Conservation (phyloP, 2,888 invertebrate species). For the Gasteruption jaculator region DNA sequence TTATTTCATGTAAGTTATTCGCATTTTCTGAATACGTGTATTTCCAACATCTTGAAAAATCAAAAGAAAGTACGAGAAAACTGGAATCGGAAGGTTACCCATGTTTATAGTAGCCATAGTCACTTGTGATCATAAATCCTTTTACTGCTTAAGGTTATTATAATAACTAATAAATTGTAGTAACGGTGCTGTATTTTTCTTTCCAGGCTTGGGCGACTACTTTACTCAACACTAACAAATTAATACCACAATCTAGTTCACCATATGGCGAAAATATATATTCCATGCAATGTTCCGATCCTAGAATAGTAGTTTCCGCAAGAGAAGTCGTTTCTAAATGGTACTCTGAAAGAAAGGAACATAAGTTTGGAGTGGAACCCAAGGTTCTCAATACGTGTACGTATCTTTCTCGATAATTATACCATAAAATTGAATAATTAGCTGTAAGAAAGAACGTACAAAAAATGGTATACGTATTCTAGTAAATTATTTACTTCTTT, state of each 20-base stretch:
- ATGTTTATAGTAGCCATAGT: no score
- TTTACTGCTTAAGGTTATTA: no score
- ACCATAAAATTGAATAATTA: not conserved
- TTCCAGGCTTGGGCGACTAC: conserved; percentile 46
- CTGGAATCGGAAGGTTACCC: no score
- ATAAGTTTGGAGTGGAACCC: conserved; percentile 66
- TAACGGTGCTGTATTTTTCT: conserved; percentile 15
- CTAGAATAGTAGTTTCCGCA: conserved; percentile 62
- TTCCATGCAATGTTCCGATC: conserved; percentile 65
- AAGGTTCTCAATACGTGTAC: conserved; percentile 62
- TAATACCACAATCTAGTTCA: conserved; percentile 45
- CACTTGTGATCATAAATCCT: no score
- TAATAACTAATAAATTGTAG: no score
- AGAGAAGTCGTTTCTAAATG: conserved; percentile 69
- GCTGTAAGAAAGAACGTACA: not conserved
- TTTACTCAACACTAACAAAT: conserved; percentile 45
- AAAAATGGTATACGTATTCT: not conserved
- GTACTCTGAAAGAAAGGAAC: conserved; percentile 73
- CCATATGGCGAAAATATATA: conserved; percentile 65
- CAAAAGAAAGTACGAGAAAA: not conserved
- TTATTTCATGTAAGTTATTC: no score
- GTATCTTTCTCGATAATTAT: conserved; percentile 43
- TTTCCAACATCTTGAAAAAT: not conserved
- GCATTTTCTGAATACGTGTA: no score
- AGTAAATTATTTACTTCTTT: not conserved